Evolutionary conservation across 2,113 vertebrate genomes (phyloP), one percentile per base, ranked within the genome.

Genomic region (Notothenia coriiceps): DNA sequence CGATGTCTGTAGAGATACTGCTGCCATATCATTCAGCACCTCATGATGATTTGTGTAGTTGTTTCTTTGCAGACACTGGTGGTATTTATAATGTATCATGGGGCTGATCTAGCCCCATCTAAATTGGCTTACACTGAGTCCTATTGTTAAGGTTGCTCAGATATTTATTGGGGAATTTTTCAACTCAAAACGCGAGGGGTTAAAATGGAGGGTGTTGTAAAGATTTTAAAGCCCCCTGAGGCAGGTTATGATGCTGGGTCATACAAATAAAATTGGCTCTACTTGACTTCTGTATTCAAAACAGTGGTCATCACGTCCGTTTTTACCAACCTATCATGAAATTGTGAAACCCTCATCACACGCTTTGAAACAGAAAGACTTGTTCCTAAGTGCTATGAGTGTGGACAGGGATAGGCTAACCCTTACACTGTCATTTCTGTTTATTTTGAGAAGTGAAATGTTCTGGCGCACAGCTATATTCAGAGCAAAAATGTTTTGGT

Each of bases 391-490:
- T 52, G 70, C 64, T 59, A 49, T 50, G 47, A 83, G 40, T 3
- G 5, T 54, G 43, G 18, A 35, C 11, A 22, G 47, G n/a, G 47
- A 17, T 6, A 3, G 40, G 17, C n/a, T 40, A 35, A 46, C 69
- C 15, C 4, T 68, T 35, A 57, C 64, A 12, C 51, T 64, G 79
- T 64, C 47, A 54, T 82, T 51, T 69, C 40, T 25, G 68, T 81
- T 81, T 85, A 69, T 89, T 81, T 86, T 74, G 57, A 86, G 40
- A 73, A 15, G 55, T 79, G 29, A 51, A 56, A 51, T 11, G 43
- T 67, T 83, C 61, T 80, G 47, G 18, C 69, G 68, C 61, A 25
- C 57, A 49, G 64, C 70, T 91, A 81, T 81, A 77, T 90, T 78
- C 74, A 83, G 74, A 74, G n/a, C 17, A 18, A 54, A 54, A 77